Percentiles rank a stretch among this genome's conserved stretches.
phyloP scores from a whole-genome alignment of 2,113 vertebrate species.

The Gopherus flavomarginatus region DNA sequence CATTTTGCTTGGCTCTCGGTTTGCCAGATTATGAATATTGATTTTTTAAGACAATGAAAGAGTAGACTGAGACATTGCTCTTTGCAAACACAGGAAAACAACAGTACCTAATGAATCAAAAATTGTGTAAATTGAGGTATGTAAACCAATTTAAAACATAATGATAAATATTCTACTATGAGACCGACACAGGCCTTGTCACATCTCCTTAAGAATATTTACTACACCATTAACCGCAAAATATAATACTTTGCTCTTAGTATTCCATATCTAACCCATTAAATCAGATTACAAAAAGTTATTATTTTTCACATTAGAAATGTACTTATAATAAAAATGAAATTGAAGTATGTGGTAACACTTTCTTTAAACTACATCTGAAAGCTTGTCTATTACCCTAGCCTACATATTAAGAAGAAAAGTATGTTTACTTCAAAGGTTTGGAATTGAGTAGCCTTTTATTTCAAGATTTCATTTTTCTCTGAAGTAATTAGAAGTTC shows the following conservation, averaged over 20 bases:
- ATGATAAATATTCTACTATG: neutral
- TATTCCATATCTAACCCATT: constrained; percentile 35
- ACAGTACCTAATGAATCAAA: constrained; percentile 15
- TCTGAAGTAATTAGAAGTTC: constrained; percentile 68
- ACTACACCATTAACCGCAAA: constrained; percentile 25
- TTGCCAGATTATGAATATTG: constrained; percentile 68
- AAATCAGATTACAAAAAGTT: constrained; percentile 31
- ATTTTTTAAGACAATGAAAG: constrained; percentile 76
- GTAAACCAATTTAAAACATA: constrained; percentile 6
- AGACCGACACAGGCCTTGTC: neutral
- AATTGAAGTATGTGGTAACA: constrained; percentile 47
- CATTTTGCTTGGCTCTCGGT: constrained; percentile 63
- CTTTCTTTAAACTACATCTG: constrained; percentile 45
- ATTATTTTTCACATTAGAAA: constrained; percentile 45
- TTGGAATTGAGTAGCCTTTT: constrained; percentile 53
- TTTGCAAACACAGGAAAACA: constrained; percentile 67
- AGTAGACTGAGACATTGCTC: constrained; percentile 56
- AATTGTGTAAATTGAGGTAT: neutral
- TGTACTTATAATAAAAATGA: neutral
- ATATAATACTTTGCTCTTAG: constrained; percentile 8
- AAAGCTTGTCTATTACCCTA: constrained; percentile 47
- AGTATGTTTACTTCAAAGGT: constrained; percentile 54
- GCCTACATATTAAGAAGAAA: constrained; percentile 47
- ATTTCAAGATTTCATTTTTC: constrained; percentile 69
- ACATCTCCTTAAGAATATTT: constrained; percentile 22